Conservation (phyloP, 1,140 invertebrate species). For the Drosophila lacertosa region DNA sequence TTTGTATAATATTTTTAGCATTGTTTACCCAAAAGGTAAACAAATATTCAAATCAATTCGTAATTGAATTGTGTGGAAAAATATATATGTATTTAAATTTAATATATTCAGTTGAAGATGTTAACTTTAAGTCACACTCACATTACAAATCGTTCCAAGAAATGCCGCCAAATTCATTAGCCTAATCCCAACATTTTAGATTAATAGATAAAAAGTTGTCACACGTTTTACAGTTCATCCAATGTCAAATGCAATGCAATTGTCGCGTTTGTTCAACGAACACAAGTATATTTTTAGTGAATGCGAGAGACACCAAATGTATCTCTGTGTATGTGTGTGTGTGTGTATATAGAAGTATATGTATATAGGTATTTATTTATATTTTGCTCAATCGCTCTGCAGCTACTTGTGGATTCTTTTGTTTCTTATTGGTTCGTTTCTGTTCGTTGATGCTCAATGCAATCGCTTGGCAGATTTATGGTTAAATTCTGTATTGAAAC, state of each 20-base stretch:
- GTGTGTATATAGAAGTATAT: slow-evolving; percentile 19
- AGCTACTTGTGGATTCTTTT: slow-evolving; percentile 77
- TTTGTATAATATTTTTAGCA: no score
- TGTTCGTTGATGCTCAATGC: slow-evolving; percentile 28
- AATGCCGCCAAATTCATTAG: slow-evolving; percentile 9
- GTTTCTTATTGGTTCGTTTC: slow-evolving; percentile 14
- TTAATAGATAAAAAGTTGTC: slow-evolving; percentile 7
- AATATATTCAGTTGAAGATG: no score
- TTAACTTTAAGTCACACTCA: slow-evolving; percentile 26
- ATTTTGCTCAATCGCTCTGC: slow-evolving; percentile 26
- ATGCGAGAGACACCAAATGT: slow-evolving; percentile 4
- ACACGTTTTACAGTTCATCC: slow-evolving; percentile 23
- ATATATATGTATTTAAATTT: no score
- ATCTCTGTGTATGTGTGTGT: neutral
- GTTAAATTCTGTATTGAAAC: slow-evolving; percentile 45
- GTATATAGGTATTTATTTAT: slow-evolving; percentile 56
- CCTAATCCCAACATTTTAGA: neutral
- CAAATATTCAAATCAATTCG: no score
- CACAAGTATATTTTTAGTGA: slow-evolving; percentile 5
- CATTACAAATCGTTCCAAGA: slow-evolving; percentile 11
- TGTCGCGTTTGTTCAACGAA: slow-evolving; percentile 14
- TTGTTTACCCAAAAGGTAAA: no score
- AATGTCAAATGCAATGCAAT: slow-evolving; percentile 45
- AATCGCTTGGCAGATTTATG: slow-evolving; percentile 49
- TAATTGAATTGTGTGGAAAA: no score